Evolutionary conservation across 2,113 vertebrate genomes (phyloP).

Genomic region (Columbina picui): DNA sequence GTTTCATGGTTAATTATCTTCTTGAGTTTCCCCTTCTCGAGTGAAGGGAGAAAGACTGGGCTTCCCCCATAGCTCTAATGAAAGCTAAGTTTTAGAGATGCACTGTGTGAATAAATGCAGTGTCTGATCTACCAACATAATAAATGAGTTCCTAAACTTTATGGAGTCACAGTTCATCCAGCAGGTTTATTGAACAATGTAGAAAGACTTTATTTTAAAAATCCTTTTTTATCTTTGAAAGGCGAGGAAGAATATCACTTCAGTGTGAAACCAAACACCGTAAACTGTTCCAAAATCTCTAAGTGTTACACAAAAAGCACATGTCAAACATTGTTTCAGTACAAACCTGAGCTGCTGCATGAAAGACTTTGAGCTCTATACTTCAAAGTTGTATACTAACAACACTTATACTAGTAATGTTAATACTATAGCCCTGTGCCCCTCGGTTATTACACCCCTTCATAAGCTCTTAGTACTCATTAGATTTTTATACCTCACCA

Average conservation of each 20-base stretch:
- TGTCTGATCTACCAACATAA: conserved; percentile 74
- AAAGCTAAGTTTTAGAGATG: conserved; percentile 74
- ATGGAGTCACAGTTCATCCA: conserved; percentile 68
- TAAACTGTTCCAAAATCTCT: background rate
- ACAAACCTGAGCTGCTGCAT: background rate
- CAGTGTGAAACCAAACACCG: background rate
- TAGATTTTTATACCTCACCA: background rate
- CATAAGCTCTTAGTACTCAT: background rate
- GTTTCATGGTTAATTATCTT: conserved; percentile 85
- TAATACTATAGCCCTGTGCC: background rate
- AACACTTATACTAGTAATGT: background rate
- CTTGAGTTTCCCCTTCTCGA: conserved; percentile 79
- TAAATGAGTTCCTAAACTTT: conserved; percentile 79
- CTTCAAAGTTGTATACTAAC: background rate
- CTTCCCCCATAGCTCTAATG: conserved; percentile 74
- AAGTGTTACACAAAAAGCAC: background rate
- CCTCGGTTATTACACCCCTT: background rate
- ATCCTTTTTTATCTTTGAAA: background rate
- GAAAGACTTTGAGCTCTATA: background rate
- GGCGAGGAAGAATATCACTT: background rate
- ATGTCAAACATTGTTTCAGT: background rate
- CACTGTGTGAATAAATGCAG: conserved; percentile 73
- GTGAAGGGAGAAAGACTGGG: conserved; percentile 44
- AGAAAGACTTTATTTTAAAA: conserved; percentile 37
- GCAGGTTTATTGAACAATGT: conserved; percentile 60